Percentiles rank a stretch among this genome's conserved stretches.
phyloP scores from a whole-genome alignment of 2,797 vertebrate genomes.

The Tolypeutes matacus region DNA sequence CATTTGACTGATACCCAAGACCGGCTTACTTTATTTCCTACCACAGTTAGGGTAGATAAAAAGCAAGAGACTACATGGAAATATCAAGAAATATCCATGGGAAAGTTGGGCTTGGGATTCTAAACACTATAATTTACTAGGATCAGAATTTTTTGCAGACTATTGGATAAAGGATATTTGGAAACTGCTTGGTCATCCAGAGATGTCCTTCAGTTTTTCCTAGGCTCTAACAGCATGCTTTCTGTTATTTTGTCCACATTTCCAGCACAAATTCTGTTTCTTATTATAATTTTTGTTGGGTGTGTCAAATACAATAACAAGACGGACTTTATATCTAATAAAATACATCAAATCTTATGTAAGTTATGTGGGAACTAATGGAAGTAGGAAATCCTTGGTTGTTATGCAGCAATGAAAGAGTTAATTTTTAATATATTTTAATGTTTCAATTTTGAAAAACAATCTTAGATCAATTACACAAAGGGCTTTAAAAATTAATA shows the following conservation, averaged over 20 bases:
- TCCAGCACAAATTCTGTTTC: neutral
- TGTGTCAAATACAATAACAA: neutral
- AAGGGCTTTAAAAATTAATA: constrained; percentile 29
- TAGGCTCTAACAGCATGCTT: neutral
- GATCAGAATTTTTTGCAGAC: neutral
- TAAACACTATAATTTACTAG: neutral
- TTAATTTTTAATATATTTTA: neutral
- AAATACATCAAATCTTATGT: neutral
- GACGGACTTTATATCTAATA: neutral
- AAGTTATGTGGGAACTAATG: neutral
- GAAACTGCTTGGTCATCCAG: neutral
- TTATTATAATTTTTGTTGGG: neutral
- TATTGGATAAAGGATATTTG: neutral
- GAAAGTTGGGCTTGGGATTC: neutral
- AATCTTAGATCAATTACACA: constrained; percentile 18
- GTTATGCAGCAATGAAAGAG: neutral
- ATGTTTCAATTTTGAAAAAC: constrained; percentile 43
- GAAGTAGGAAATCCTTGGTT: neutral
- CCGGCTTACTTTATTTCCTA: neutral
- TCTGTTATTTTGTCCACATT: neutral
- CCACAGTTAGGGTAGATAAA: neutral
- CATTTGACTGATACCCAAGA: neutral
- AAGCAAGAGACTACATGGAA: neutral
- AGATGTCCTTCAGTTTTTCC: neutral
- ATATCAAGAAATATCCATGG: neutral